Base-by-base conservation (phyloP, 2,113 vertebrate genomes). In the Alectura lathami region DNA sequence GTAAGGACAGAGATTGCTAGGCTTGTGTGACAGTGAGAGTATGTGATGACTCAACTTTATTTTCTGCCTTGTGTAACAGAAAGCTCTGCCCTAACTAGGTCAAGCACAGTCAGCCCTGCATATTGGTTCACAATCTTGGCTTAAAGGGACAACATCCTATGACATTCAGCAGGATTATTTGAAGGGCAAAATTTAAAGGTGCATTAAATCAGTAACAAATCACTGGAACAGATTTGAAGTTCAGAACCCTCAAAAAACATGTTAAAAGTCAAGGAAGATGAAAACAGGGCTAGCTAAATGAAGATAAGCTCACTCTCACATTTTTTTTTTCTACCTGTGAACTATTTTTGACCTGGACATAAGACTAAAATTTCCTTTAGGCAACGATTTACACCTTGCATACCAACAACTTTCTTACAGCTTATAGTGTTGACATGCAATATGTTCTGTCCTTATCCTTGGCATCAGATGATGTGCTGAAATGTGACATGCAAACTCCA, bases 371-470 rank as follows among this genome's bases (percentile, higher is more conserved):
- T 95, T 87, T 69, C 75, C 87, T 77, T 79, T 88, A 91, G 72
- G 91, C 89, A 88, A 75, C 0, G 5, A 88, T 94, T 96, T 94
- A 78, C 73, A 96, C 75, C 82, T 91, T 89, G 64, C 76, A 83
- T 91, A 75, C 75, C 14, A 40, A 91, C 94, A 95, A 80, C 68
- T 93, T 89, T 72, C 68, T 94, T 96, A 91, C 60, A 94, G 63
- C 85, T 94, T 93, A 80, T 51, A 93, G 50, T 38, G 59, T 47
- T 95, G 85, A 86, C 75, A 74, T 0, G 4, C 68, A 93, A 74
- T 93, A 88, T 95, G 93, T 91, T 93, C 72, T 24, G 18, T 96
- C 72, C 87, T 91, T 88, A 86, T 93, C 87, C 64, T 48, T 93
- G 79, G 64, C 72, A 86, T 72, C 69, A 83, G 76, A 90, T 88